phyloP scores from a whole-genome alignment of 2,888 invertebrate genomes.

The Cosmorhoe ocellata region DNA sequence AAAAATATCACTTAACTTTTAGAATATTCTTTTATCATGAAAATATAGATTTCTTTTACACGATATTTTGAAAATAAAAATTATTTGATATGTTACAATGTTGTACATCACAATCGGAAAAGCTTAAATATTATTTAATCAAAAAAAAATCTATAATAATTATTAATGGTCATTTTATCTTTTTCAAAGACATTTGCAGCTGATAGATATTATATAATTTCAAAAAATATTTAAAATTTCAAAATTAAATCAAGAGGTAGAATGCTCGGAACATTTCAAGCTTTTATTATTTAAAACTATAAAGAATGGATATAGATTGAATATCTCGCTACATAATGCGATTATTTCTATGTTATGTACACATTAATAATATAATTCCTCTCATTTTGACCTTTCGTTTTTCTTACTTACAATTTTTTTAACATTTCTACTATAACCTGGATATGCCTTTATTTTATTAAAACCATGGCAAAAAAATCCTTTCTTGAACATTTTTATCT shows the following conservation, averaged over 20 bases:
- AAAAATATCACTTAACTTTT: slow-evolving; percentile 40
- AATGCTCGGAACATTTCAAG: slow-evolving; percentile 39
- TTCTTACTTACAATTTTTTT: slow-evolving; percentile 65
- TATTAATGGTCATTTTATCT: slow-evolving; percentile 21
- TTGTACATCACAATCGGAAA: slow-evolving; percentile 60
- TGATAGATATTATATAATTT: slow-evolving; percentile 7
- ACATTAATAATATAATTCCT: slow-evolving; percentile 77
- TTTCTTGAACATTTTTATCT: not conserved
- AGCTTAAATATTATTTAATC: slow-evolving; percentile 23
- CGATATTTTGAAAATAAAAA: slow-evolving; percentile 47
- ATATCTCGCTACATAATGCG: slow-evolving; percentile 52
- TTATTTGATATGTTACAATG: slow-evolving; percentile 69
- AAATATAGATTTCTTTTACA: slow-evolving; percentile 64
- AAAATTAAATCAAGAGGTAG: slow-evolving; percentile 49
- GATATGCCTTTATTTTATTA: slow-evolving; percentile 65
- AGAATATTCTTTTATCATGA: slow-evolving; percentile 52
- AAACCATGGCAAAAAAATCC: slow-evolving; percentile 31
- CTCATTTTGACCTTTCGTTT: slow-evolving; percentile 79
- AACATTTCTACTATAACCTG: slow-evolving; percentile 58
- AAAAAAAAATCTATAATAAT: slow-evolving; percentile 5
- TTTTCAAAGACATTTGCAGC: slow-evolving; percentile 23
- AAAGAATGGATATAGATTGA: slow-evolving; percentile 23
- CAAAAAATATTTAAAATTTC: slow-evolving; percentile 14
- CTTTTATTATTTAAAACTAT: slow-evolving; percentile 22
- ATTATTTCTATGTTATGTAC: slow-evolving; percentile 70